Conservation (phyloP, 2,797 vertebrate species). For the Arctocebus calabarensis region DNA sequence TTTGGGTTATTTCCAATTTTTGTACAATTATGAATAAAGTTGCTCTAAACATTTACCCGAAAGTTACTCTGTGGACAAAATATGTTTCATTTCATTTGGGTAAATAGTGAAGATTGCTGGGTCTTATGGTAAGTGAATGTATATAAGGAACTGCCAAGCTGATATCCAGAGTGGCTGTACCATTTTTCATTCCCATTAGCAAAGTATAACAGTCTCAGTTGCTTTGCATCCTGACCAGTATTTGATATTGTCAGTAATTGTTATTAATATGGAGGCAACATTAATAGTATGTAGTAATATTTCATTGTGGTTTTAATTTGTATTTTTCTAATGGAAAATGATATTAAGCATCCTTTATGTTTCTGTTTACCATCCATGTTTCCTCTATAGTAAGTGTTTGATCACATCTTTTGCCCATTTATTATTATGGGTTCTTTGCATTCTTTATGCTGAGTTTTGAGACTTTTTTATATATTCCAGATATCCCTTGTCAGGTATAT, state of each 20-base stretch:
- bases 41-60: neutral
- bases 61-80: neutral
- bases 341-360: neutral
- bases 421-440: neutral
- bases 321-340: neutral
- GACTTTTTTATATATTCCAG: neutral
- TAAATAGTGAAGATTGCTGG: neutral
- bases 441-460: neutral
- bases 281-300: neutral
- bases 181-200: neutral
- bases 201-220: neutral
- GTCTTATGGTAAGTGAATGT: neutral
- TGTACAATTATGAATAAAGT: neutral
- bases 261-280: neutral
- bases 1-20: neutral
- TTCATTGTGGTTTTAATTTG: neutral
- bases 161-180: neutral
- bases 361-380: neutral
- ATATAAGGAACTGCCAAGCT: neutral
- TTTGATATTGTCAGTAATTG: neutral
- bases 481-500: neutral
- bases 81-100: neutral
- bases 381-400: neutral
- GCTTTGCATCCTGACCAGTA: accelerated
- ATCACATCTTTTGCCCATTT: neutral